Base-by-base conservation (phyloP, 2,113 vertebrate genomes). In the Lampris incognitus region DNA sequence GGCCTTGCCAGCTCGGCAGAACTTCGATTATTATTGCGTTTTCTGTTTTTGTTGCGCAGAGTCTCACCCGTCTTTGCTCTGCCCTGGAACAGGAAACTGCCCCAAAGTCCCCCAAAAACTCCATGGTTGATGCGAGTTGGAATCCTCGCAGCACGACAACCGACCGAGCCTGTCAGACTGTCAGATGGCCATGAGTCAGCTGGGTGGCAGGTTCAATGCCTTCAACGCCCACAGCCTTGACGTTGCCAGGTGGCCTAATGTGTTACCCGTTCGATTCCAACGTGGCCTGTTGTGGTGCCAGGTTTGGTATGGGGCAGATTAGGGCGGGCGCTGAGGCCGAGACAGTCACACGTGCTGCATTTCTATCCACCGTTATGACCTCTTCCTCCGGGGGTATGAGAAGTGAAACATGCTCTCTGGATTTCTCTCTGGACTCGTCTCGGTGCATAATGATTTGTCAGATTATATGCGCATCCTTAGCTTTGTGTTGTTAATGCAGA, bases 181-280 rank as follows among this genome's bases (percentile, higher is more conserved):
- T 72, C 63, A 55, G 13, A 54, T 50, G 0, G 1, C 54, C 44
- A 64, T 75, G 6, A 74, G 0, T 24, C 41, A 11, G 39, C 83
- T 72, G 44, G 49, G 41, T 50, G 66, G 50, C 1, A 76, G 3
- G 38, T 61, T 3, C 58, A 59, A 72, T 4, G 0, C 48, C 39
- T 59, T 77, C 7, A 58, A 55, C 57, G 40, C 48, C 6, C 3
- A 5, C 48, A 48, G 59, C 65, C 70, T 69, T 66, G 41, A 73
- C 36, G 37, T 52, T 58, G 70, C 38, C 66, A 52, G 13, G 67
- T 59, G 39, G 49, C 11, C 5, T 80, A 69, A 84, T 83, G 42
- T 56, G 37, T 83, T 10, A 76, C 74, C 6, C 72, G 78, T 78
- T 86, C 55, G 72, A 74, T 38, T 49, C 38, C 54, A 59, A 52